A percentile compares a stretch with the other conserved stretches of the same genome.
These are phyloP conservation scores for Apomyelois bistriatella DNA, from an alignment of 2,888 invertebrate genomes.

Conservation along the genomic window DNA sequence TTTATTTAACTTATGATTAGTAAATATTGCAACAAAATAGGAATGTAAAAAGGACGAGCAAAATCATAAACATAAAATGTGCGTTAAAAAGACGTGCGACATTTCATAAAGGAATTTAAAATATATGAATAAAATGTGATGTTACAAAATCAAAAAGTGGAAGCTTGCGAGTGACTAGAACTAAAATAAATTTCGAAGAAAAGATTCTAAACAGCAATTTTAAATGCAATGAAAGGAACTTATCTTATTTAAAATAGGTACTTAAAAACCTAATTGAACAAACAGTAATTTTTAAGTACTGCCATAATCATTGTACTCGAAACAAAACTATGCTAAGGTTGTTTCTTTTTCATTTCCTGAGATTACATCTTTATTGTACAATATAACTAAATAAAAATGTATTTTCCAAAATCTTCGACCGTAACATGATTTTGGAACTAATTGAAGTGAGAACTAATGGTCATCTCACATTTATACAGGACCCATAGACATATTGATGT, in stretches of 20 bases:
- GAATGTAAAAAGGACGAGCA: slow-evolving; percentile 49
- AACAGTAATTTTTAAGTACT: slow-evolving; percentile 36
- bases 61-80: slow-evolving; percentile 34
- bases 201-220: slow-evolving; percentile 27
- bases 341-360: too few relatives aligned
- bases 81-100: slow-evolving; percentile 21
- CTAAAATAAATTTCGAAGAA: slow-evolving; percentile 52
- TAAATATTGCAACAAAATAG: slow-evolving; percentile 54
- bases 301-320: slow-evolving; percentile 60
- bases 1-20: slow-evolving; percentile 43
- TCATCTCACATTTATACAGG: too few relatives aligned
- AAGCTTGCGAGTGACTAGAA: slow-evolving; percentile 69
- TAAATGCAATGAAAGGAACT: slow-evolving; percentile 67
- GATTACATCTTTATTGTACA: too few relatives aligned
- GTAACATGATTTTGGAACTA: too few relatives aligned
- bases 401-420: too few relatives aligned
- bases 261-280: slow-evolving; percentile 40
- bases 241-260: slow-evolving; percentile 27
- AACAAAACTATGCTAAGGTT: slow-evolving; percentile 10
- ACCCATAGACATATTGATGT: too few relatives aligned
- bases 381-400: too few relatives aligned
- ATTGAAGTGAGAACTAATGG: too few relatives aligned
- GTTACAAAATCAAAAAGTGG: slow-evolving; percentile 39
- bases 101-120: slow-evolving; percentile 19
- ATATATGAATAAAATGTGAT: slow-evolving; percentile 46